phyloP scores from a whole-genome alignment of 2,888 invertebrate genomes.

The Drosophila lacicola region DNA sequence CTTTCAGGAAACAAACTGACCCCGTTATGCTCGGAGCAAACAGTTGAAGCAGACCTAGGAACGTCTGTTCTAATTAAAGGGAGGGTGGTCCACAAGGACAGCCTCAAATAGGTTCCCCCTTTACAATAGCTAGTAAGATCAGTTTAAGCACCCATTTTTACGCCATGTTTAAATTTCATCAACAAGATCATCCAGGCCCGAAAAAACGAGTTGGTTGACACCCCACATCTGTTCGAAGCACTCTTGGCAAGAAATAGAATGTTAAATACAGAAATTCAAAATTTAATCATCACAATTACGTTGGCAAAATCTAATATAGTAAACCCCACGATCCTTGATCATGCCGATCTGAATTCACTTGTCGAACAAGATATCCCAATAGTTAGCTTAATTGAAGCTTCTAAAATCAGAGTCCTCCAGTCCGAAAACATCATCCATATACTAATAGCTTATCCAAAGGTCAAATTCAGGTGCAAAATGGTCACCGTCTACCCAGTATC shows the following conservation, averaged over 20 bases:
- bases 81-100: no score
- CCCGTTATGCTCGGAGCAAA: no score
- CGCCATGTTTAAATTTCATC: no score
- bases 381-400: background rate
- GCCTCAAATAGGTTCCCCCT: no score
- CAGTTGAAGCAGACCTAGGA: no score
- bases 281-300: background rate
- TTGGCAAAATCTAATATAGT: background rate
- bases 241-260: background rate
- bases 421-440: background rate
- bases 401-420: background rate
- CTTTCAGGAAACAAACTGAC: no score
- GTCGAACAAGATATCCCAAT: background rate
- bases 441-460: background rate
- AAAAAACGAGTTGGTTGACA: no score
- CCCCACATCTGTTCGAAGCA: background rate
- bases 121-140: no score
- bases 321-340: background rate
- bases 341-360: background rate
- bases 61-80: no score
- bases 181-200: no score
- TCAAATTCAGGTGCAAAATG: background rate
- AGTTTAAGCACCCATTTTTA: no score
- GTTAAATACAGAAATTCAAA: slow-evolving; percentile 4
- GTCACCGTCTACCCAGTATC: background rate